These are phyloP conservation scores for Hirtodrosophila cameraria DNA, from an alignment of 2,888 invertebrate species.

Conservation along the genomic window DNA sequence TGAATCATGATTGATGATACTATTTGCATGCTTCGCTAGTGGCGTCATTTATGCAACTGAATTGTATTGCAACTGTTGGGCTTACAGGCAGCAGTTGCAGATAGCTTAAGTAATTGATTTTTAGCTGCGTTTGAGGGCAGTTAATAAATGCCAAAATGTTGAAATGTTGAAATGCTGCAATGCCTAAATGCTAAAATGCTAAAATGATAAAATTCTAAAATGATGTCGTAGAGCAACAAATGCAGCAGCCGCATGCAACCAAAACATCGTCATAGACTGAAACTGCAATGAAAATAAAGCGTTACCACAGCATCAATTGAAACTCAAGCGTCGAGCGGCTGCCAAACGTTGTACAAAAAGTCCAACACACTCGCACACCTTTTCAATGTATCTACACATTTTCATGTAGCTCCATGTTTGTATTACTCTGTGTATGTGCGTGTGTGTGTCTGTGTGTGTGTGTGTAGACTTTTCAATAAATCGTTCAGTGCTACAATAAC, in stretches of 20 bases:
- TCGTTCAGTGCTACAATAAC: constrained; percentile 74
- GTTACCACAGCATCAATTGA: constrained; percentile 77
- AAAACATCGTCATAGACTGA: constrained; percentile 23
- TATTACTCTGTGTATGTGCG: constrained; percentile 5
- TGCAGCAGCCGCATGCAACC: constrained; percentile 35
- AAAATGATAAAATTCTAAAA: constrained; percentile 29
- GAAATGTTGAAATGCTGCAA: constrained; percentile 42
- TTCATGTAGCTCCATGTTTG: constrained; percentile 43
- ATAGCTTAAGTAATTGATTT: constrained; percentile 68
- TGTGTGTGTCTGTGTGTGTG: constrained; percentile 24
- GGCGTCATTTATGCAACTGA: constrained; percentile 27
- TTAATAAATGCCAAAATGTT: constrained; percentile 59
- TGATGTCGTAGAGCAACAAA: constrained; percentile 16
- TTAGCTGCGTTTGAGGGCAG: constrained; percentile 45
- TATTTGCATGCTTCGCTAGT: constrained; percentile 27
- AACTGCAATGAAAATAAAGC: constrained; percentile 72
- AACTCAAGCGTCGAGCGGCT: constrained; percentile 66
- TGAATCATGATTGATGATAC: constrained; percentile 51
- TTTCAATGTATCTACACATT: constrained; percentile 66
- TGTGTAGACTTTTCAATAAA: constrained; percentile 70
- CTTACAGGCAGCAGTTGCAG: neutral
- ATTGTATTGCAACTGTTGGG: constrained; percentile 31
- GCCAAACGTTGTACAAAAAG: constrained; percentile 52
- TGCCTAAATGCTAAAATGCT: constrained; percentile 17
- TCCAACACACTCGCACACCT: constrained; percentile 50